These are phyloP conservation scores for Leucophenga montana DNA, from an alignment of 2,888 invertebrate genomes.

Conservation along the genomic window DNA sequence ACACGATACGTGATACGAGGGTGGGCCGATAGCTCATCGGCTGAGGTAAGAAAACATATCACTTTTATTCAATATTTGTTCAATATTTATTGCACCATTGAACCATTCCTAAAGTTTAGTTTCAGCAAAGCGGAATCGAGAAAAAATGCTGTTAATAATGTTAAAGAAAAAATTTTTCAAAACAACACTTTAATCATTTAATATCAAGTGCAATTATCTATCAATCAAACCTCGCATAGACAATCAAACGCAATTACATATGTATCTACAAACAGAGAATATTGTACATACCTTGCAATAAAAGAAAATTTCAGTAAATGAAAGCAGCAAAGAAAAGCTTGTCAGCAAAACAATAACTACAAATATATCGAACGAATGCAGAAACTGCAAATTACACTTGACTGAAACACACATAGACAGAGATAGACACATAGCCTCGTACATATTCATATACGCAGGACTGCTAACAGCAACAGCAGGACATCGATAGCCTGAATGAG, in stretches of 20 bases:
- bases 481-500: background rate
- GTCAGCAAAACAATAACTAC: slow-evolving; percentile 50
- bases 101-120: too few relatives aligned
- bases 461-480: slow-evolving; percentile 34
- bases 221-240: background rate
- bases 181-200: too few relatives aligned
- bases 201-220: too few relatives aligned
- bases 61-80: too few relatives aligned
- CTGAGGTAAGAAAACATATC: too few relatives aligned
- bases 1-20: background rate
- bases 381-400: slow-evolving; percentile 59
- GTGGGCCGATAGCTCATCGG: background rate
- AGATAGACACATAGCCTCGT: background rate
- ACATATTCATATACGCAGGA: slow-evolving; percentile 5
- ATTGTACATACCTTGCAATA: slow-evolving; percentile 14
- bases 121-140: too few relatives aligned
- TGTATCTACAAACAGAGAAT: background rate
- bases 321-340: slow-evolving; percentile 36
- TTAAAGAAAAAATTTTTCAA: too few relatives aligned
- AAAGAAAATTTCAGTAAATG: slow-evolving; percentile 2
- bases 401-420: slow-evolving; percentile 34
- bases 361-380: slow-evolving; percentile 37
- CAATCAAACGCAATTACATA: background rate
- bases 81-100: too few relatives aligned
- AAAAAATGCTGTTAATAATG: too few relatives aligned